These are phyloP conservation scores for Lymantria monacha DNA, from an alignment of 2,888 invertebrate genomes.

Conservation along the genomic window DNA sequence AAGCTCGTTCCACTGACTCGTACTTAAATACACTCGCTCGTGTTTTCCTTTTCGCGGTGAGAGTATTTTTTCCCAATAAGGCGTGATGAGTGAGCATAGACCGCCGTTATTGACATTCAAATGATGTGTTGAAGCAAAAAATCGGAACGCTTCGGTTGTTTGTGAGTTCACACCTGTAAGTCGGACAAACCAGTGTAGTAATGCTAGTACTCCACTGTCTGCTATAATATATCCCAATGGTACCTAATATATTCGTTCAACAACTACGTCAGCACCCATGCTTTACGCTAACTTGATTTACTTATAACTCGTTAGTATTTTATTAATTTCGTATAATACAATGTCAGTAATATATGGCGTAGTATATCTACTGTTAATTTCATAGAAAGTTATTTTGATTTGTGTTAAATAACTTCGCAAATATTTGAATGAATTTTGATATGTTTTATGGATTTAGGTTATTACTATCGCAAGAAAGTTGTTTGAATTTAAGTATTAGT, in stretches of 20 bases:
- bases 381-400: background rate
- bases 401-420: background rate
- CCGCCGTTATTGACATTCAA: constrained; percentile 67
- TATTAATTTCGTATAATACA: background rate
- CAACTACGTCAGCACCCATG: too few relatives aligned
- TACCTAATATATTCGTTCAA: too few relatives aligned
- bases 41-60: constrained; percentile 65
- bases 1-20: constrained; percentile 54
- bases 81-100: constrained; percentile 55
- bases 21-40: constrained; percentile 49
- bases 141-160: constrained; percentile 57
- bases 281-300: background rate
- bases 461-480: background rate
- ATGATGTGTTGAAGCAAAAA: constrained; percentile 63
- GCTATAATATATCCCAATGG: constrained; percentile 50
- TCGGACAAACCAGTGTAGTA: constrained; percentile 60
- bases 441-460: background rate
- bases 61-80: constrained; percentile 64
- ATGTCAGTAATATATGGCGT: background rate
- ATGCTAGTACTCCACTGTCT: constrained; percentile 54
- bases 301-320: background rate
- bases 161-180: constrained; percentile 50
- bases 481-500: background rate
- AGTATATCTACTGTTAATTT: background rate
- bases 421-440: background rate